Evolutionary conservation across 2,797 vertebrate genomes (phyloP), one percentile per base, ranked within the genome.

Genomic region (Microctenopoma lineatum): DNA sequence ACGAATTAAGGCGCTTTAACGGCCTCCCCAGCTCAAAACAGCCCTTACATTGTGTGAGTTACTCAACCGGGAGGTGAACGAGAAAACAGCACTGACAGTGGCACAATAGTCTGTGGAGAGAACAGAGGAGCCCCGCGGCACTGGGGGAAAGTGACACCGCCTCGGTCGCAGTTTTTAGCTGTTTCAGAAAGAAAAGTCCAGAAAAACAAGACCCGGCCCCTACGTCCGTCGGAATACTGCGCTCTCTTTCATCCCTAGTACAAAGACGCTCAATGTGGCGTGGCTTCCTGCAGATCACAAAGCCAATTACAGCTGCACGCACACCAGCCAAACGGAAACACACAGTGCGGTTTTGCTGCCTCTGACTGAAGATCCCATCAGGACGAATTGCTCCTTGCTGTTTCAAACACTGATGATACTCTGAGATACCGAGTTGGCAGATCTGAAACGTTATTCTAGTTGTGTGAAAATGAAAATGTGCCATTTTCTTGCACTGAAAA

Each of bases 241-340:
- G n/a, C 72, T 65, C 29, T 62, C 75, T 82, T 87, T 90, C 78
- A 84, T 80, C 66, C 51, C 11, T 42, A 2, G 67, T 18, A 88
- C 84, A 89, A 89, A 84, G 85, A 80, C 50, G 36, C 42, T 82
- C 73, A 78, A 56, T 74, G 81, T 76, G 64, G 5, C 52, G 77
- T 45, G 42, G 62, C 62, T 86, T 89, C 84, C 84, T 77, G 67
- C 63, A 39, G 67, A 73, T 84, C 81, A 86, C 73, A 65, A 68
- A 64, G 66, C 54, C 59, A 38, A 51, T 68, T 63, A 69, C 71
- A 50, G 70, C 54, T 27, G 26, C 72, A 21, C 47, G 26, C 64
- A 68, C 73, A 80, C 76, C 77, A 63, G 68, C 58, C 58, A 59
- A 84, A 39, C 41, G 8, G n/a, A 62, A 34, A 55, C 52, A 54